Base-by-base conservation (phyloP, 2,113 vertebrate genomes). In the Callithrix jacchus region DNA sequence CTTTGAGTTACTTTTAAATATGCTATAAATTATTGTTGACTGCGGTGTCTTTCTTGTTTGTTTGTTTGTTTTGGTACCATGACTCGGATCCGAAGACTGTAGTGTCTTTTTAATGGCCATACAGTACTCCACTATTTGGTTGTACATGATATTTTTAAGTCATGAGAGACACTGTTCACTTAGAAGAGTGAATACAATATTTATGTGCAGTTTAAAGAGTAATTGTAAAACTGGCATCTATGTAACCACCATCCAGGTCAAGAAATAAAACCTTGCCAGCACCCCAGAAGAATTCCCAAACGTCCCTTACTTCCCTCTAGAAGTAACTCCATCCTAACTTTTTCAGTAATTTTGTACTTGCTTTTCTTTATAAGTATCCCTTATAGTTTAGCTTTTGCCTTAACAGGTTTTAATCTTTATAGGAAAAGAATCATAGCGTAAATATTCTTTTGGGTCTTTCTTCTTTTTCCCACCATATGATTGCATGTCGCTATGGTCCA, bases 401-500 rank as follows among this genome's bases (percentile, higher is more conserved):
- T 37, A 40, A 42, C 35, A 66, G 18, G 40, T 54, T 80, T 89
- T 42, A 40, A 14, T 61, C 11, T 21, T 54, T 47, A 30, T n/a
- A 47, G 47, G 47, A 47, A 80, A 18, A 94, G 17, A 73, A 45
- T 11, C 40, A 16, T 10, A 20, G 23, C 6, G 30, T 89, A 40
- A n/a, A 35, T 35, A 35, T 12, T 64, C 64, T 61, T 42, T 30
- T 0, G 61, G 3, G n/a, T 17, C 6, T 35, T 5, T 11, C 66
- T 42, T 3, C 70, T 80, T 74, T 52, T 30, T 16, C 61, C 32
- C 27, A 16, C 11, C 18, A 2, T 3, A 45, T 6, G 10, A n/a
- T 20, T 61, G 13, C 17, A 2, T 0, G 32, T 40, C 3, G 1
- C 58, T 17, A 0, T 1, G 47, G 35, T 18, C 30, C 8, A 0